Percentiles rank a stretch among this genome's conserved stretches.
These are phyloP conservation scores for Tetrao urogallus DNA, from an alignment of 2,113 vertebrate genomes.

Conservation along the genomic window DNA sequence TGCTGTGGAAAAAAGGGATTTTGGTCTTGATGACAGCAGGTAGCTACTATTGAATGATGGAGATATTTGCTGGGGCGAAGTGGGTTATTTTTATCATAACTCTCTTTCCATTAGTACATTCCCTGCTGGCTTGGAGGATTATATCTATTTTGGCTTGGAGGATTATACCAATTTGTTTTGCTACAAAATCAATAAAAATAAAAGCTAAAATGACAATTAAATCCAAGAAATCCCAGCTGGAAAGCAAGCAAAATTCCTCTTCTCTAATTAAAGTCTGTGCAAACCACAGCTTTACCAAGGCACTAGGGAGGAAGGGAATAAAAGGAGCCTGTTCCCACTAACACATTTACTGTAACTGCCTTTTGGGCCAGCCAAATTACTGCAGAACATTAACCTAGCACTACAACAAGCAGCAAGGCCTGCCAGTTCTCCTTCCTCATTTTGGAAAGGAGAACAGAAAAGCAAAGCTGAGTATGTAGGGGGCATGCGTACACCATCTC, in stretches of 20 bases:
- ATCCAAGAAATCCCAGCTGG: conserved; percentile 59
- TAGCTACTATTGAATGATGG: conserved; percentile 23
- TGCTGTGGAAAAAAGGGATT: neutral
- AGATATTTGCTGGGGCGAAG: conserved; percentile 17
- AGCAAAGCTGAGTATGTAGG: neutral
- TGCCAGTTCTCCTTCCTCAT: neutral
- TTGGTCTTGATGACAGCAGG: neutral
- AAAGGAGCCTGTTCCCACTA: conserved; percentile 9
- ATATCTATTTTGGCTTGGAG: conserved; percentile 53
- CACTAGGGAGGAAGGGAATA: conserved; percentile 10
- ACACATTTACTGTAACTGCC: neutral
- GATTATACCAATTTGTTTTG: conserved; percentile 63
- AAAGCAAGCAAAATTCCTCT: conserved; percentile 54
- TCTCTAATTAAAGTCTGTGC: conserved; percentile 55
- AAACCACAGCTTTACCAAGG: conserved; percentile 41
- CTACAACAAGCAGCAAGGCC: neutral
- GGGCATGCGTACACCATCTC: neutral
- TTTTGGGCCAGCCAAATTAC: conserved; percentile 39
- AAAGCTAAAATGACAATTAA: conserved; percentile 69
- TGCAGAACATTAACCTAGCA: neutral
- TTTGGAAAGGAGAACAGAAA: neutral
- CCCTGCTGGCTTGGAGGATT: conserved; percentile 46
- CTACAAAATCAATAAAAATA: conserved; percentile 66
- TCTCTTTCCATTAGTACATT: conserved; percentile 41
- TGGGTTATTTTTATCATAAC: conserved; percentile 53